These are phyloP conservation scores for Andricus quercusramuli DNA, from an alignment of 2,888 invertebrate genomes.

Conservation along the genomic window DNA sequence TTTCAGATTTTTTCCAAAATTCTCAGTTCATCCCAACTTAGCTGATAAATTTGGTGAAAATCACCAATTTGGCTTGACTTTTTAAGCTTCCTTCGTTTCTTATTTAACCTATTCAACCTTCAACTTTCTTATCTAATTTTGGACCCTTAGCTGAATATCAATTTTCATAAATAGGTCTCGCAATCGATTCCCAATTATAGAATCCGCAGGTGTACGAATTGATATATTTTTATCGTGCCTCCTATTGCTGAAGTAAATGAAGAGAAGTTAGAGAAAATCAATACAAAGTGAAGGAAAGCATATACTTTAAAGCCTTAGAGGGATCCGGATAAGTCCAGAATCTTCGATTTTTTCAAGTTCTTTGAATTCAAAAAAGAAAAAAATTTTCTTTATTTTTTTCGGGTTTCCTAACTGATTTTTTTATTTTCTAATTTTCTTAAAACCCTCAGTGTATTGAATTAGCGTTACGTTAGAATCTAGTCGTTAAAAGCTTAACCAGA, in stretches of 20 bases:
- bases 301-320: not conserved
- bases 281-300: constrained; percentile 23
- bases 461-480: constrained; percentile 13
- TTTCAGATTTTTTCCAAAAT: too few relatives aligned
- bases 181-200: constrained; percentile 14
- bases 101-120: not conserved
- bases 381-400: not conserved
- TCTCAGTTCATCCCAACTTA: too few relatives aligned
- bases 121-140: constrained; percentile 8
- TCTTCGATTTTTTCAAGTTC: not conserved
- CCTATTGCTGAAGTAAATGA: constrained; percentile 10
- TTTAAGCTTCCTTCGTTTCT: too few relatives aligned
- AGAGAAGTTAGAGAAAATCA: constrained; percentile 1
- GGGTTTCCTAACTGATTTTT: not conserved
- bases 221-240: constrained; percentile 23
- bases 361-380: not conserved
- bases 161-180: not conserved
- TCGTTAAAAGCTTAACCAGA: constrained; percentile 22
- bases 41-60: too few relatives aligned
- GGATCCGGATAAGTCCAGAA: not conserved
- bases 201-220: constrained; percentile 17
- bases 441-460: constrained; percentile 5
- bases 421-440: not conserved
- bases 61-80: too few relatives aligned
- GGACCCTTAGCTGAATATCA: constrained; percentile 5